These are phyloP conservation scores for Saguinus midas DNA, from an alignment of 2,113 vertebrate species.

Conservation along the genomic window DNA sequence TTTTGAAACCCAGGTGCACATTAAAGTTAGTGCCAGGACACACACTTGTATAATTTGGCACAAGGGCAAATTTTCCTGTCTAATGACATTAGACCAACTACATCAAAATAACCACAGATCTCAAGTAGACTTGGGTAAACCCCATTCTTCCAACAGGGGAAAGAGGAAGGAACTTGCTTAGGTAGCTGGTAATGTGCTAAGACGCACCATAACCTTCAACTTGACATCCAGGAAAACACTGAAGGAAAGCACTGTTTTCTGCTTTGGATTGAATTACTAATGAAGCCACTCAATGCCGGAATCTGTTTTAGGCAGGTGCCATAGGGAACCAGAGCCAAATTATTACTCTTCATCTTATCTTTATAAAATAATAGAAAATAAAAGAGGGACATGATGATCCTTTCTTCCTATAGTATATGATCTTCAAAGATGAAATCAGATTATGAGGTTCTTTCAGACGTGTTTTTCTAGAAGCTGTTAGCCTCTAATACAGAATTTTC, in stretches of 20 bases:
- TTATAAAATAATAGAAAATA: background rate
- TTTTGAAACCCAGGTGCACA: constrained; percentile 74
- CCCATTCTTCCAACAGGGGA: background rate
- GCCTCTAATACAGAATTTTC: background rate
- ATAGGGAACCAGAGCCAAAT: background rate
- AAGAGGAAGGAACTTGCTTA: constrained; percentile 5
- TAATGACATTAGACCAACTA: constrained; percentile 49
- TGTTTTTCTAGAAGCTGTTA: background rate
- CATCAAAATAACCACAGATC: constrained; percentile 52
- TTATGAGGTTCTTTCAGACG: background rate
- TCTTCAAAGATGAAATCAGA: background rate
- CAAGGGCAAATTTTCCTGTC: constrained; percentile 65
- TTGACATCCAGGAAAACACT: background rate
- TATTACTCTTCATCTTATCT: background rate
- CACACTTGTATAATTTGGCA: constrained; percentile 63
- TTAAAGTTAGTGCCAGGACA: constrained; percentile 56
- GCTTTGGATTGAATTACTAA: background rate
- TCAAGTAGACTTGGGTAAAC: background rate
- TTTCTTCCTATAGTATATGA: background rate
- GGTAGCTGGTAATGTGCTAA: background rate
- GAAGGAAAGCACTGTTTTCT: background rate
- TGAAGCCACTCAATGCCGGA: background rate
- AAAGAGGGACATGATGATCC: background rate
- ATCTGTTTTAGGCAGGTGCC: background rate
- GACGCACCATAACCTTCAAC: background rate